A percentile compares a stretch with the other conserved stretches of the same genome.
Evolutionary conservation across 2,113 vertebrate species (phyloP).

Genomic region (Indicator maculatus): DNA sequence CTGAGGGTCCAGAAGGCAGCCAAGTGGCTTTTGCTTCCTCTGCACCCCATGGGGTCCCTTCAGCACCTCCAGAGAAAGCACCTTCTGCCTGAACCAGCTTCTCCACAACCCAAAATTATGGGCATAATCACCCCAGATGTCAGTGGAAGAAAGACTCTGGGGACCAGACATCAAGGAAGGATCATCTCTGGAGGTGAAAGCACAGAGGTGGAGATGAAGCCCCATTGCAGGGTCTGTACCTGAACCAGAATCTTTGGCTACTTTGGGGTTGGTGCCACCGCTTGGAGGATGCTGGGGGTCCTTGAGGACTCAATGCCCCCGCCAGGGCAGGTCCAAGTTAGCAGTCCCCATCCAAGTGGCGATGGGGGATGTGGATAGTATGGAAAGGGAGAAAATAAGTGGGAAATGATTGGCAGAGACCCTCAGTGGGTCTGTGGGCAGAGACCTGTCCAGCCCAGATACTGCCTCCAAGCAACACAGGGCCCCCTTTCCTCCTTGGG

Average conservation of each 20-base stretch:
- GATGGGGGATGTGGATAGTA: background rate
- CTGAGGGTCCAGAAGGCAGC: rapidly evolving
- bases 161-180: rapidly evolving
- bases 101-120: background rate
- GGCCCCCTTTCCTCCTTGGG: no score
- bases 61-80: background rate
- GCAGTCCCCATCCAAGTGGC: no score
- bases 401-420: background rate
- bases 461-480: background rate
- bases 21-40: background rate
- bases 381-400: background rate
- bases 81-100: background rate
- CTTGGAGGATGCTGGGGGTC: background rate
- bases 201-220: background rate
- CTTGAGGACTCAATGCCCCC: background rate
- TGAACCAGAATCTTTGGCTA: background rate
- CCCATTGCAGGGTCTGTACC: background rate
- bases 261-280: background rate
- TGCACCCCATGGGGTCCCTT: rapidly evolving
- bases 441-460: background rate
- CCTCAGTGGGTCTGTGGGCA: no score
- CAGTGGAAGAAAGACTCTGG: background rate
- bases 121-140: background rate
- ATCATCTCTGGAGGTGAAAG: background rate
- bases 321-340: background rate